Evolutionary conservation across 2,113 vertebrate species (phyloP).

Genomic region (Lepus europaeus): DNA sequence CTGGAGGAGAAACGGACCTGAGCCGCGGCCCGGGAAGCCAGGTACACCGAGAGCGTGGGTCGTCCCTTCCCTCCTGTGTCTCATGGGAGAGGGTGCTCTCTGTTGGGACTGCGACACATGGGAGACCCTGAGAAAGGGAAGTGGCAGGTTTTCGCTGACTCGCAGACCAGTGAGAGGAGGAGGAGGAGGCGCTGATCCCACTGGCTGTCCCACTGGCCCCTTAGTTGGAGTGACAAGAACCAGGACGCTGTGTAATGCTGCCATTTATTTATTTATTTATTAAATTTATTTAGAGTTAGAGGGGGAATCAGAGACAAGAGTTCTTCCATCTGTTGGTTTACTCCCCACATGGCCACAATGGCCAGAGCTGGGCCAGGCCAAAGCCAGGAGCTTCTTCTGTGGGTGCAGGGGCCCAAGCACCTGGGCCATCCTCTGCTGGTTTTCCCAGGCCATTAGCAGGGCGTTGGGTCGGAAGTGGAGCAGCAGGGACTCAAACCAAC

Average conservation of each 20-base stretch:
- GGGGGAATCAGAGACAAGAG: too few species aligned
- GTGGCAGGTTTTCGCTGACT: background rate
- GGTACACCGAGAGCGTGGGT: conserved; percentile 81
- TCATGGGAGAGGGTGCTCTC: background rate
- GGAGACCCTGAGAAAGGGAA: background rate
- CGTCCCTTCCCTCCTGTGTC: background rate
- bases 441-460: too few species aligned
- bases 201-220: background rate
- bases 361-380: too few species aligned
- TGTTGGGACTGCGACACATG: background rate
- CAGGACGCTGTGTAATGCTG: background rate
- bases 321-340: too few species aligned
- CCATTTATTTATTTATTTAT: too few species aligned
- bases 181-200: background rate
- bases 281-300: too few species aligned
- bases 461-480: too few species aligned
- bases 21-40: conserved; percentile 85
- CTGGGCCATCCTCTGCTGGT: too few species aligned
- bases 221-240: background rate
- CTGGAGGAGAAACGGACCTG: conserved; percentile 89
- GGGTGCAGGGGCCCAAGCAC: too few species aligned
- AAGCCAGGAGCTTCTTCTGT: too few species aligned
- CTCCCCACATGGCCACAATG: too few species aligned
- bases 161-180: background rate
- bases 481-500: too few species aligned